Base-by-base conservation (phyloP, 2,797 vertebrate genomes). In the Diplodus puntazzo region DNA sequence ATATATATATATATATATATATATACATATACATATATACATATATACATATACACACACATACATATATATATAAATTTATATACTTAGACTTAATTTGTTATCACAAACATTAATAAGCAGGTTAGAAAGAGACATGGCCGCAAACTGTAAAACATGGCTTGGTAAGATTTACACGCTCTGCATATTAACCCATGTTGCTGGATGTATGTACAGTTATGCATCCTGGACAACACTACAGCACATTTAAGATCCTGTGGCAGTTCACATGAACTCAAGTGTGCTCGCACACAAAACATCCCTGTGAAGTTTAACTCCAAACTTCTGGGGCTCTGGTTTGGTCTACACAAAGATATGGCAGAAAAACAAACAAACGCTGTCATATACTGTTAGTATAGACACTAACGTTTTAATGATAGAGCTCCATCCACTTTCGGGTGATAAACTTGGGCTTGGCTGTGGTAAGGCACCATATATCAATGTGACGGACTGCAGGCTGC, bases 401-500 rank as follows among this genome's bases (percentile, higher is more conserved):
- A 23, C 49, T 20, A 61, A 39, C 39, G 13, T 58, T 62, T 39
- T 30, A 50, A 65, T 72, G 39, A 73, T 49, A 13, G 7, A 69
- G 52, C 68, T 63, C 25, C 45, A 27, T 73, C 59, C 20, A 58
- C 46, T 57, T 60, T 9, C 43, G 58, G 54, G 70, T 74, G 62
- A 30, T 69, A 30, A 64, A 80, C 52, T 60, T 82, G 91, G 81
- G 86, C 77, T 83, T 59, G 58, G 81, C 84, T 90, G 79, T 83
- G 82, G 74, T 93, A 94, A 94, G 93, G 93, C 92, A 93, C 91
- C 86, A 1, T 80, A 54, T 69, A 73, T 77, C n/a, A 23, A 71
- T 60, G 49, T 77, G 72, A 74, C 34, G 3, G 58, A 73, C 73
- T 60, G 73, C 21, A 7, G 34, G 67, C 73, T 60, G 73, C n/a